Evolutionary conservation across 2,888 invertebrate genomes (phyloP).

Genomic region (Pseudanteris insignis): DNA sequence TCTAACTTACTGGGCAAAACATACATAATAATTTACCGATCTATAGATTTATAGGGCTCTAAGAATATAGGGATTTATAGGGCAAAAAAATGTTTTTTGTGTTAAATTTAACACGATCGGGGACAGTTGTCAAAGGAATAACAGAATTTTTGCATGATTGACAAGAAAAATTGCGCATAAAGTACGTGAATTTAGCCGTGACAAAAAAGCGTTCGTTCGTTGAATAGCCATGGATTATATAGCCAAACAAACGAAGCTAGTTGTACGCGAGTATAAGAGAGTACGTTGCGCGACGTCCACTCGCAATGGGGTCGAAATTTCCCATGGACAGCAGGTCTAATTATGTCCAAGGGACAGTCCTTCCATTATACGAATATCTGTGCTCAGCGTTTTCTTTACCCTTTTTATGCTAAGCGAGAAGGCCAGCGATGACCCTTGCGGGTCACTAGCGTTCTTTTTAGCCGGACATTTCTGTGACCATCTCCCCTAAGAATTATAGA

Average conservation of each 20-base stretch:
- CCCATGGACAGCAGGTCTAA: constrained; percentile 63
- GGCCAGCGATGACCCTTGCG: constrained; percentile 58
- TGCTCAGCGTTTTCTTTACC: constrained; percentile 59
- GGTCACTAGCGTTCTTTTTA: constrained; percentile 53
- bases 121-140: no score
- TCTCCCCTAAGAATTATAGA: constrained; percentile 36
- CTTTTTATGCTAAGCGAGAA: constrained; percentile 64
- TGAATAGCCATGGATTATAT: constrained; percentile 26
- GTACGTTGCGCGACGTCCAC: constrained; percentile 28
- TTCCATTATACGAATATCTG: constrained; percentile 52
- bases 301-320: constrained; percentile 57
- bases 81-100: no score
- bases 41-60: no score
- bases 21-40: no score
- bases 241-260: constrained; percentile 28
- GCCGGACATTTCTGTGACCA: constrained; percentile 61
- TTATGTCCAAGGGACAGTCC: constrained; percentile 65
- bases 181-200: no score
- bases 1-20: no score
- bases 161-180: no score
- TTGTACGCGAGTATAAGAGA: constrained; percentile 2
- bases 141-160: no score
- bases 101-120: no score
- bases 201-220: no score
- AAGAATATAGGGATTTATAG: no score